Percentiles rank a stretch among this genome's conserved stretches.
These are phyloP conservation scores for Rotaria macrura DNA, from an alignment of 2,888 invertebrate genomes.

Conservation along the genomic window DNA sequence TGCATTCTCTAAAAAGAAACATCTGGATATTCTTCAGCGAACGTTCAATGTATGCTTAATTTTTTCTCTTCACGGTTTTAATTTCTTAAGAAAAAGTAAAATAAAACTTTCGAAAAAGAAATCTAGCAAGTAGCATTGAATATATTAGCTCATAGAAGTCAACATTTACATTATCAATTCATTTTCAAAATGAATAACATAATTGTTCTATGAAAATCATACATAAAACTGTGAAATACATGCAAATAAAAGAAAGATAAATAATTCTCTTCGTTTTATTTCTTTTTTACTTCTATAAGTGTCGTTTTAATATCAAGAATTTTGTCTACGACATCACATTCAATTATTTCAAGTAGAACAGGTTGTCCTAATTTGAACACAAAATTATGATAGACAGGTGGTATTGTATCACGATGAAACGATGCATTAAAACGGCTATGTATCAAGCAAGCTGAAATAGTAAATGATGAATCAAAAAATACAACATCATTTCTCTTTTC, in stretches of 20 bases:
- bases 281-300: background rate
- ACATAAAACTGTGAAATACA: background rate
- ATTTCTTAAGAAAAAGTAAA: no score
- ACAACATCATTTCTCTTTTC: no score
- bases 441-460: background rate
- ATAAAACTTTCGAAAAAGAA: background rate
- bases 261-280: background rate
- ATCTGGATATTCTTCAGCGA: no score
- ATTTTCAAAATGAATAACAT: background rate
- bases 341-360: background rate
- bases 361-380: conserved; percentile 1
- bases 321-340: conserved; percentile 7
- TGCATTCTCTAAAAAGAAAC: no score
- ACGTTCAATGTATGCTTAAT: no score
- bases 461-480: no score
- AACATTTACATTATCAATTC: background rate
- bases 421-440: background rate
- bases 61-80: no score
- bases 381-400: background rate
- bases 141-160: background rate
- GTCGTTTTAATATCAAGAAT: conserved; percentile 2
- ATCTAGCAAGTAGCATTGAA: background rate
- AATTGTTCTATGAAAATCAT: background rate
- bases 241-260: background rate
- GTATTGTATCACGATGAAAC: conserved; percentile 15